phyloP scores from a whole-genome alignment of 92 coral and sea anemone species.

The Porites rus region DNA sequence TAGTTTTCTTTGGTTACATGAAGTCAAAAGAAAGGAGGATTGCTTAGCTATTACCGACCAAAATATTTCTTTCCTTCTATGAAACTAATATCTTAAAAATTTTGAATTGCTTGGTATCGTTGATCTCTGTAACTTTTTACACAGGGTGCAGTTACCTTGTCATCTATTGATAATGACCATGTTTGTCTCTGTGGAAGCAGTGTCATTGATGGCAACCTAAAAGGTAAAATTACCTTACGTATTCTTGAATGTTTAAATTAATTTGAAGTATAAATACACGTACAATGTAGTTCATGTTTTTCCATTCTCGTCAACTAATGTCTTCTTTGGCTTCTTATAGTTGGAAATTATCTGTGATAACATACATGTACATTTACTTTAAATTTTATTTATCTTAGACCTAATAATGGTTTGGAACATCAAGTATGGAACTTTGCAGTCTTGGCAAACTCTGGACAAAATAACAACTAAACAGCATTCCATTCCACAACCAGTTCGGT shows the following conservation, averaged over 20 bases:
- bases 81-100: no score
- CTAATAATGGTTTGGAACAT: constrained; percentile 65
- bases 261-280: no score
- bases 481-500: constrained; percentile 24
- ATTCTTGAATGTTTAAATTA: background rate
- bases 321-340: no score
- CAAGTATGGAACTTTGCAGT: constrained; percentile 87
- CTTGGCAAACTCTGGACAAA: constrained; percentile 59
- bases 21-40: no score
- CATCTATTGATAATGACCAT: constrained; percentile 71
- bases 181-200: constrained; percentile 74
- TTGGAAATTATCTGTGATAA: no score
- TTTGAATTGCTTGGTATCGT: no score
- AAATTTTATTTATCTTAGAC: constrained; percentile 28
- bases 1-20: no score
- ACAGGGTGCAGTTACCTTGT: constrained; percentile 70
- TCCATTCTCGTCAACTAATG: no score
- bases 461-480: constrained; percentile 39
- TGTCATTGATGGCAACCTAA: constrained; percentile 32
- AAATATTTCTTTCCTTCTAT: no score
- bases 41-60: no score
- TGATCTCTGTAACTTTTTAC: background rate
- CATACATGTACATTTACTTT: no score
- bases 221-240: constrained; percentile 13
- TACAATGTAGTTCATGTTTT: no score